These are phyloP conservation scores for Trachemys scripta DNA, from an alignment of 2,113 vertebrate genomes.

Conservation along the genomic window DNA sequence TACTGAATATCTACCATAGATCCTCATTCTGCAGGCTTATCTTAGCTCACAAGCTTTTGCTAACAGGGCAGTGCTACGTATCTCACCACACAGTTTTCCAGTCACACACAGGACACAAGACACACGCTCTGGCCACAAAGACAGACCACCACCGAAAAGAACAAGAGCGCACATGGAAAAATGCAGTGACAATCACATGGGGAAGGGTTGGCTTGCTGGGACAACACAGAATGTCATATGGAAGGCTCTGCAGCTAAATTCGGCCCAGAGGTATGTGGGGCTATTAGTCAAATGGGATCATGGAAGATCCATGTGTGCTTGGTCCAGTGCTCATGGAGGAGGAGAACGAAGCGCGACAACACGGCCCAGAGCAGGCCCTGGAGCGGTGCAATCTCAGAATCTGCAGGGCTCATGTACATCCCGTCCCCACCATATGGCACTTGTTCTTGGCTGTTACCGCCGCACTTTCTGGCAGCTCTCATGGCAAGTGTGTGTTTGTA, in stretches of 20 bases:
- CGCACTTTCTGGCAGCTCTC: neutral
- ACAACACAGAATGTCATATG: neutral
- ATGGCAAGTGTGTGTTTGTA: neutral
- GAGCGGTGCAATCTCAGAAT: neutral
- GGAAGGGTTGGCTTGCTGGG: neutral
- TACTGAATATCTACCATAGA: neutral
- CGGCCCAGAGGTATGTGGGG: neutral
- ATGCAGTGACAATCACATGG: neutral
- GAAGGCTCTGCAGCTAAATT: neutral
- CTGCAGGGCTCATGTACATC: neutral
- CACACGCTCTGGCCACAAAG: fast-evolving
- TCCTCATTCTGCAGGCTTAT: neutral
- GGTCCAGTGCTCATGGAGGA: neutral
- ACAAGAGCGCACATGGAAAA: neutral
- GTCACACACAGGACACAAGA: neutral
- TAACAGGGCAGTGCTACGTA: neutral
- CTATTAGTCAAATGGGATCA: neutral
- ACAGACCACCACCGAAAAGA: neutral
- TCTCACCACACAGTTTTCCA: neutral
- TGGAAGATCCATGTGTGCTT: neutral
- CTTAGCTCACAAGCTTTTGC: neutral
- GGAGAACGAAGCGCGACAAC: neutral
- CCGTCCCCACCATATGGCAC: neutral
- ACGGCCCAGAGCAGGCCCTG: neutral
- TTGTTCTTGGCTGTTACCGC: neutral